phyloP scores from a whole-genome alignment of 2,113 vertebrate genomes.

The Kryptolebias marmoratus region DNA sequence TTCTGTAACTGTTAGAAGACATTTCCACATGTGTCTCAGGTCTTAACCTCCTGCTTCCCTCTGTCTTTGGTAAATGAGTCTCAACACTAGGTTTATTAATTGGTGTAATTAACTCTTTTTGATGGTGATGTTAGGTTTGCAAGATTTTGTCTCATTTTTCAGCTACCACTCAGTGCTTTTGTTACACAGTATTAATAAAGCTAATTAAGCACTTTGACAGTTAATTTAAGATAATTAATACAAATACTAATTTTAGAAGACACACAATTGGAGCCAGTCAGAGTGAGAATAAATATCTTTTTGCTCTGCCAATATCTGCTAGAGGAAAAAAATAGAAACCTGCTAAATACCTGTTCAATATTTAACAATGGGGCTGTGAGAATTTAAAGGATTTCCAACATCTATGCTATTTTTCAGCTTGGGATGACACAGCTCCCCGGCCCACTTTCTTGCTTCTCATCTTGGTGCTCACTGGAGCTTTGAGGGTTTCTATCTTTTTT shows the following conservation, averaged over 20 bases:
- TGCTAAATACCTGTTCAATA: conserved; percentile 59
- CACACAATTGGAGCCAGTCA: conserved; percentile 56
- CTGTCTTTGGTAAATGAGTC: conserved; percentile 52
- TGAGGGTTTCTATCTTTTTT: conserved; percentile 26
- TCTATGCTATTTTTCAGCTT: conserved; percentile 39
- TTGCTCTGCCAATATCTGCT: conserved; percentile 19
- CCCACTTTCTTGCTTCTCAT: conserved; percentile 16
- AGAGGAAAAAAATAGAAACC: neutral
- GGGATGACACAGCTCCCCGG: conserved; percentile 31
- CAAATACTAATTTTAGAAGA: conserved; percentile 82
- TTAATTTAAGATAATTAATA: conserved; percentile 84
- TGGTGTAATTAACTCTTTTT: conserved; percentile 76
- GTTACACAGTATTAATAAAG: conserved; percentile 80
- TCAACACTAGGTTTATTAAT: conserved; percentile 73
- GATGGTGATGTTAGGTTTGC: conserved; percentile 68
- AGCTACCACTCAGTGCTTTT: conserved; percentile 68
- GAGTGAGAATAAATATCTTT: conserved; percentile 36
- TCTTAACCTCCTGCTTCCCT: conserved; percentile 9
- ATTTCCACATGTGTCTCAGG: neutral
- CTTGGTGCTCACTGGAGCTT: neutral
- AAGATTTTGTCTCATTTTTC: conserved; percentile 76
- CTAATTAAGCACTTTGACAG: conserved; percentile 82
- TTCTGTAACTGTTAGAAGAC: neutral
- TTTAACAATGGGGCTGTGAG: conserved; percentile 56
- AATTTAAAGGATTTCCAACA: conserved; percentile 55